phyloP scores from a whole-genome alignment of 2,113 vertebrate species.

The Mobula hypostoma region DNA sequence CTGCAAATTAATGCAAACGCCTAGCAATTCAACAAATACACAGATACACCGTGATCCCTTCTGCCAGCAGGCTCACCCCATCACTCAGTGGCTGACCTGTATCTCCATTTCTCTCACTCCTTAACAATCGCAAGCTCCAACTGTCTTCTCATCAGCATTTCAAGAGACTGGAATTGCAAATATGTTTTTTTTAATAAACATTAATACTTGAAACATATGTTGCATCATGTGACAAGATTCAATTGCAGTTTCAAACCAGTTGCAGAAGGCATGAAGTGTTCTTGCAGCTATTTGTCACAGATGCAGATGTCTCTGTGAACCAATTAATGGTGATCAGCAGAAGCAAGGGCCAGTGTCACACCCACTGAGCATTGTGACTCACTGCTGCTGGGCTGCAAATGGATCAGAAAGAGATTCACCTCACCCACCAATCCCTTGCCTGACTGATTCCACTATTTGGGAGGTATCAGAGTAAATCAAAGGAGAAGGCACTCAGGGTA shows the following conservation, averaged over 20 bases:
- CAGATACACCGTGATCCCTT: not conserved
- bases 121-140: not conserved
- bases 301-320: not conserved
- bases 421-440: not conserved
- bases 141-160: not conserved
- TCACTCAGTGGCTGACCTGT: not conserved
- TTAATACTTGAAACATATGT: not conserved
- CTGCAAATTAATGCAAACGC: not conserved
- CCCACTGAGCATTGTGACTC: not conserved
- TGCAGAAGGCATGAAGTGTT: not conserved
- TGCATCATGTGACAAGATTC: not conserved
- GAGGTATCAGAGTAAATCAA: not conserved
- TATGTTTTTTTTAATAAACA: not conserved
- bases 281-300: not conserved
- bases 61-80: not conserved
- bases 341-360: not conserved
- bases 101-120: no score
- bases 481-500: not conserved
- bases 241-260: not conserved
- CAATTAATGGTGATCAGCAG: not conserved
- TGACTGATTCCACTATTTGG: not conserved
- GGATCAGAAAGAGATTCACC: not conserved
- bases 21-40: not conserved
- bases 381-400: not conserved
- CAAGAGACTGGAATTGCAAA: not conserved